Conservation (phyloP, 2,888 invertebrate genomes). For the Orthosia incerta region DNA sequence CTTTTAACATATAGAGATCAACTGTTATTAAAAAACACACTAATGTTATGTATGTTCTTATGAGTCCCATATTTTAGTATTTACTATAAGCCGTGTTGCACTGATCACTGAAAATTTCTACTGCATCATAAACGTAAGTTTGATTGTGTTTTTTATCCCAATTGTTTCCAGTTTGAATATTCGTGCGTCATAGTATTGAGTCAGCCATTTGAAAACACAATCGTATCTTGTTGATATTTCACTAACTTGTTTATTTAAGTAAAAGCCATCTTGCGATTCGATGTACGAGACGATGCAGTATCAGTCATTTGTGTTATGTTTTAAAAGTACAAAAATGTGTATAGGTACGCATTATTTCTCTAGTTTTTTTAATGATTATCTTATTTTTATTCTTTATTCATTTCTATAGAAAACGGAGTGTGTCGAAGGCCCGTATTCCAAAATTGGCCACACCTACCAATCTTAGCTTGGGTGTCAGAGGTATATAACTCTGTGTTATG, state of each 20-base stretch:
- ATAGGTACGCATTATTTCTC: too few species aligned
- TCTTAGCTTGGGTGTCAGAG: too few species aligned
- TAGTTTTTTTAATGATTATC: too few species aligned
- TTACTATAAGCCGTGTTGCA: not conserved
- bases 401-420: too few species aligned
- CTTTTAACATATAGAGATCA: constrained; percentile 10
- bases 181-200: constrained; percentile 18
- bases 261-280: not conserved
- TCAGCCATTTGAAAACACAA: not conserved
- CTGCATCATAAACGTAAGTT: constrained; percentile 2
- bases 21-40: constrained; percentile 6
- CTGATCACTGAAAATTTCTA: constrained; percentile 3
- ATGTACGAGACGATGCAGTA: not conserved
- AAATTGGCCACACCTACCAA: too few species aligned
- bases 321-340: too few species aligned
- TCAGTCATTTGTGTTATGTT: too few species aligned
- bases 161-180: constrained; percentile 43
- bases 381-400: too few species aligned
- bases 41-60: constrained; percentile 20
- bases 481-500: too few species aligned
- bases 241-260: constrained; percentile 7
- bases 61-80: constrained; percentile 19
- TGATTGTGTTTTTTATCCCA: constrained; percentile 5
- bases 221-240: constrained; percentile 14
- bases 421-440: too few species aligned